phyloP scores from a whole-genome alignment of 2,113 vertebrate genomes.

The Campylomormyrus tamandua region DNA sequence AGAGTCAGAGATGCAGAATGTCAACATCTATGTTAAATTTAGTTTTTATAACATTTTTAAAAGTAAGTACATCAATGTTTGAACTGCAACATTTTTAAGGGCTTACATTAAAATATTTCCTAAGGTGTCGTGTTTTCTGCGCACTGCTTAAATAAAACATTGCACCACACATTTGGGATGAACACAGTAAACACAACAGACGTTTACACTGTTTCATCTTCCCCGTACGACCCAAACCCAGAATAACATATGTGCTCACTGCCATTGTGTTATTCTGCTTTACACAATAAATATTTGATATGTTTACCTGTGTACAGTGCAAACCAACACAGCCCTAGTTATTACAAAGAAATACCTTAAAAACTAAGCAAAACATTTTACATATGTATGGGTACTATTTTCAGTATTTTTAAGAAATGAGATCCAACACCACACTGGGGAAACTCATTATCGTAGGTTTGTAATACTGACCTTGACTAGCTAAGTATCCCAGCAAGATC shows the following conservation, averaged over 20 bases:
- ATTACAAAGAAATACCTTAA: background rate
- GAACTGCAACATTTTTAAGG: background rate
- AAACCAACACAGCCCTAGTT: background rate
- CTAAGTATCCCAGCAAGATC: conserved; percentile 68
- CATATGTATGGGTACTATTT: background rate
- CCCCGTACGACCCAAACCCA: background rate
- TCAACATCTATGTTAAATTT: background rate
- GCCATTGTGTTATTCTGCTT: background rate
- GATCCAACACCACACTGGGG: background rate
- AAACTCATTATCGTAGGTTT: background rate
- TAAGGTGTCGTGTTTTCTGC: background rate
- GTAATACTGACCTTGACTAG: conserved; percentile 73
- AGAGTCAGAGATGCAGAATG: background rate
- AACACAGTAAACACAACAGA: background rate
- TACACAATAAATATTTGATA: background rate
- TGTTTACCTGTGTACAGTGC: background rate
- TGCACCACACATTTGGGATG: background rate
- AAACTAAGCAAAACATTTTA: background rate
- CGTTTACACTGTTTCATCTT: background rate
- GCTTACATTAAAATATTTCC: background rate
- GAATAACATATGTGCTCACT: background rate
- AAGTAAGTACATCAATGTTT: background rate
- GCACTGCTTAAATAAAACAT: background rate
- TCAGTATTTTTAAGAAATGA: background rate
- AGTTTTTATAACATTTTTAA: background rate